phyloP scores from a whole-genome alignment of 2,888 invertebrate species.

The Drosophila villosipedis region DNA sequence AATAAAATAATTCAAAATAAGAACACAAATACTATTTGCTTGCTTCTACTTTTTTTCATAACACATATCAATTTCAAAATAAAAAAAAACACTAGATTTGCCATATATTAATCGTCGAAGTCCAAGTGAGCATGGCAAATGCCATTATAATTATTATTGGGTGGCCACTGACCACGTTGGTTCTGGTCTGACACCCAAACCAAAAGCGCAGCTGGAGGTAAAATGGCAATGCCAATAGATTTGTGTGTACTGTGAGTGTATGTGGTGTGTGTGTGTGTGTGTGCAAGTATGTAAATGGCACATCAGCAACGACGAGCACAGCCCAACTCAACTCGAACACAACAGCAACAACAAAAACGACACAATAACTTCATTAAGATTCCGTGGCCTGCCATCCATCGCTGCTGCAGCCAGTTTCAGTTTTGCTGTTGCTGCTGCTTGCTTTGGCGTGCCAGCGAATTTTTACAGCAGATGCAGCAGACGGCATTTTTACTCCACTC shows the following conservation, averaged over 20 bases:
- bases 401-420: constrained; percentile 47
- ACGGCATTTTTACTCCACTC: constrained; percentile 19
- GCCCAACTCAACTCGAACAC: constrained; percentile 16
- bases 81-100: background rate
- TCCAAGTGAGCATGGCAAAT: background rate
- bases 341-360: constrained; percentile 36
- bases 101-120: background rate
- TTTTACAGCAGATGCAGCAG: constrained; percentile 58
- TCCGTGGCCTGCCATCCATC: constrained; percentile 57
- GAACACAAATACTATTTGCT: background rate
- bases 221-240: constrained; percentile 26
- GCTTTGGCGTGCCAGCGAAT: constrained; percentile 54
- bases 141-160: background rate
- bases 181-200: background rate
- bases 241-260: constrained; percentile 2
- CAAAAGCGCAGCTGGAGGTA: constrained; percentile 13
- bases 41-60: background rate
- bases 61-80: background rate
- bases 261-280: background rate
- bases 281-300: constrained; percentile 43
- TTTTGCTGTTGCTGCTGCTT: constrained; percentile 24
- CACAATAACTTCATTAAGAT: constrained; percentile 80
- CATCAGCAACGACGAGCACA: constrained; percentile 34
- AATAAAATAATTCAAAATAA: background rate
- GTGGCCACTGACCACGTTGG: constrained; percentile 22